A percentile compares a stretch with the other conserved stretches of the same genome.
Evolutionary conservation across 1,140 invertebrate species (phyloP).

Genomic region (Mesaphorura yosii): DNA sequence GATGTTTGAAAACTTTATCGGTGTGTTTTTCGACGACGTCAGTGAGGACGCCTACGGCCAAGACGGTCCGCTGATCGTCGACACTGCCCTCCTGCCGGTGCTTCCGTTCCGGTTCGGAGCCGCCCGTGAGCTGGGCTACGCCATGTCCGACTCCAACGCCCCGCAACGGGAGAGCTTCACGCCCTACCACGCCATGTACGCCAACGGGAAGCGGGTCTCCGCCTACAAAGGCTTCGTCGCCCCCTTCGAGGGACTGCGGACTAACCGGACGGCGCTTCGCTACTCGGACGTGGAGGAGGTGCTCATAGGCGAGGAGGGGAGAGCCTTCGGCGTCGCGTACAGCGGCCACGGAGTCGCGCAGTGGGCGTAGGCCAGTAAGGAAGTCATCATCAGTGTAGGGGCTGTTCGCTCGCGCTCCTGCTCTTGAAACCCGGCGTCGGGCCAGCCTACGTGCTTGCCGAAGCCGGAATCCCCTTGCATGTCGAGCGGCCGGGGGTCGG

Average conservation of each 20-base stretch:
- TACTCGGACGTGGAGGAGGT: conserved; percentile 8
- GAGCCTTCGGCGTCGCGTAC: conserved; percentile 2
- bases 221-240: conserved; percentile 6
- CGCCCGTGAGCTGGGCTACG: neutral
- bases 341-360: neutral
- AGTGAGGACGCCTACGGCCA: neutral
- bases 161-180: conserved; percentile 6
- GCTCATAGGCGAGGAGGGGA: neutral
- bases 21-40: neutral
- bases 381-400: conserved; percentile 11
- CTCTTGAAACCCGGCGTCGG: conserved; percentile 16
- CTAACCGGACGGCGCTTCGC: conserved; percentile 5
- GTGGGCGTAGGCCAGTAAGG: conserved; percentile 2
- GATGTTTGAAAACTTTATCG: conserved; percentile 1
- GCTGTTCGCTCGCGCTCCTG: neutral
- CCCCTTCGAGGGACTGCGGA: neutral
- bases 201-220: conserved; percentile 2
- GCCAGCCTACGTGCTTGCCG: neutral
- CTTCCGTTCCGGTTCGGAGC: neutral
- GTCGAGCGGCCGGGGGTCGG: neutral
- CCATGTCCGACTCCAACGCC: conserved; percentile 5
- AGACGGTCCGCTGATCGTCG: neutral
- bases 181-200: neutral
- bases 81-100: neutral
- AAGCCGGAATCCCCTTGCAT: neutral